A percentile compares a stretch with the other conserved stretches of the same genome.
phyloP scores from a whole-genome alignment of 2,888 invertebrate species.

The Protonemura montana region DNA sequence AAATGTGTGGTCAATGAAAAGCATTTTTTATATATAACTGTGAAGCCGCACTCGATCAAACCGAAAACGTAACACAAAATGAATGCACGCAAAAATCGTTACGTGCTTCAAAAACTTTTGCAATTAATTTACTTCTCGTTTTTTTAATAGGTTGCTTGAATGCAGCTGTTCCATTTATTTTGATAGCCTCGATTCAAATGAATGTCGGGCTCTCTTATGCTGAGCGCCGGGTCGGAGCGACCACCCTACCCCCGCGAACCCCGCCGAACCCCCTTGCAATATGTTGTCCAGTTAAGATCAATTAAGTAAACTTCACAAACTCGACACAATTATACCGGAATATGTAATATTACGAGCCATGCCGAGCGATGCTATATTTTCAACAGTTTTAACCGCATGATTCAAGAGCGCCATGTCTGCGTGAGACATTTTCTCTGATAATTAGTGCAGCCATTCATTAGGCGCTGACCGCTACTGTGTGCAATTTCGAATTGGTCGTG shows the following conservation, averaged over 20 bases:
- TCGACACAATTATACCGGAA: background rate
- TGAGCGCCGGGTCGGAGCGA: background rate
- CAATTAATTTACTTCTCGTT: background rate
- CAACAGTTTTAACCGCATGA: background rate
- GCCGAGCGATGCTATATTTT: background rate
- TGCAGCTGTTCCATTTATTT: conserved; percentile 12
- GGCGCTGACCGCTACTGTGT: background rate
- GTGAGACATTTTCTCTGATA: background rate
- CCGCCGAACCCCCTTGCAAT: background rate
- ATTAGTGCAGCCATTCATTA: background rate
- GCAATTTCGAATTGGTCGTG: background rate
- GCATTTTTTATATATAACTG: background rate
- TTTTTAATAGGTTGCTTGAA: background rate
- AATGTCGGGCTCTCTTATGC: background rate
- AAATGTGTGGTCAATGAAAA: background rate
- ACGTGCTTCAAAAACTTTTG: background rate
- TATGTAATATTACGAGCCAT: background rate
- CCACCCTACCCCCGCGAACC: background rate
- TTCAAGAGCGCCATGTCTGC: background rate
- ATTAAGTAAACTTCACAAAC: background rate
- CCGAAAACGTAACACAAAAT: background rate
- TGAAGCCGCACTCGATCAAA: background rate
- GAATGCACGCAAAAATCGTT: background rate
- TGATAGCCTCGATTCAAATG: background rate
- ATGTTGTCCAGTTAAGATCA: conserved; percentile 12